Evolutionary conservation across 2,888 invertebrate genomes (phyloP).

Genomic region (Argyresthia albistria): DNA sequence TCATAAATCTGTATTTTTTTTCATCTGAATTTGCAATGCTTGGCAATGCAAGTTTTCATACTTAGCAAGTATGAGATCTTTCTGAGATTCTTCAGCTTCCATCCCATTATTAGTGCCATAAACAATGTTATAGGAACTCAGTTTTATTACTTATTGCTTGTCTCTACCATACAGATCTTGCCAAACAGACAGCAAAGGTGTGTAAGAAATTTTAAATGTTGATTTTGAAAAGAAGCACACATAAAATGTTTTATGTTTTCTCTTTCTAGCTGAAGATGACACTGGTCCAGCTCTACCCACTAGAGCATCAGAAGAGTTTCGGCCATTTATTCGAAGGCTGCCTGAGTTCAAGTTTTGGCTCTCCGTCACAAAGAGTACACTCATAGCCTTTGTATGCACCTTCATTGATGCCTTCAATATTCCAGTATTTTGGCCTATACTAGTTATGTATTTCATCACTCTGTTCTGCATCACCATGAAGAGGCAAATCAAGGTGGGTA

Average conservation of each 20-base stretch:
- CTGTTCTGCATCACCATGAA: conserved; percentile 99
- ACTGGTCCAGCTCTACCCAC: conserved; percentile 96
- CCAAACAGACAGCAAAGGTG: not conserved
- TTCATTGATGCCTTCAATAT: conserved; percentile 98
- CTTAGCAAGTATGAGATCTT: too few relatives aligned
- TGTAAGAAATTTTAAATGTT: not conserved
- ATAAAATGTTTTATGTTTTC: too few relatives aligned
- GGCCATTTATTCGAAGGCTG: conserved; percentile 95
- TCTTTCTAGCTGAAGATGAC: conserved; percentile 72
- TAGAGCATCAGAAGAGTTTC: conserved; percentile 95
- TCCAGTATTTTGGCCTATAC: conserved; percentile 99
- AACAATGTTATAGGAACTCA: conserved; percentile 1
- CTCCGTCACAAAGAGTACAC: conserved; percentile 94
- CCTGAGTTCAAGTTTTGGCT: conserved; percentile 99
- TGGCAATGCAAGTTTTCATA: too few relatives aligned
- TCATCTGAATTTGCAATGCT: too few relatives aligned
- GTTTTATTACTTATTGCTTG: not conserved
- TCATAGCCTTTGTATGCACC: conserved; percentile 92
- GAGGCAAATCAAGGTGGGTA: conserved; percentile 95
- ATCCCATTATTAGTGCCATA: too few relatives aligned
- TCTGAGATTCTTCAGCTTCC: too few relatives aligned
- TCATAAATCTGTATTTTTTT: too few relatives aligned
- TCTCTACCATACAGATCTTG: not conserved
- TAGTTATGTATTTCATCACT: conserved; percentile 99
- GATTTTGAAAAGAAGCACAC: too few relatives aligned